Conservation (phyloP, 2,113 vertebrate genomes). For the Hystrix cristata region DNA sequence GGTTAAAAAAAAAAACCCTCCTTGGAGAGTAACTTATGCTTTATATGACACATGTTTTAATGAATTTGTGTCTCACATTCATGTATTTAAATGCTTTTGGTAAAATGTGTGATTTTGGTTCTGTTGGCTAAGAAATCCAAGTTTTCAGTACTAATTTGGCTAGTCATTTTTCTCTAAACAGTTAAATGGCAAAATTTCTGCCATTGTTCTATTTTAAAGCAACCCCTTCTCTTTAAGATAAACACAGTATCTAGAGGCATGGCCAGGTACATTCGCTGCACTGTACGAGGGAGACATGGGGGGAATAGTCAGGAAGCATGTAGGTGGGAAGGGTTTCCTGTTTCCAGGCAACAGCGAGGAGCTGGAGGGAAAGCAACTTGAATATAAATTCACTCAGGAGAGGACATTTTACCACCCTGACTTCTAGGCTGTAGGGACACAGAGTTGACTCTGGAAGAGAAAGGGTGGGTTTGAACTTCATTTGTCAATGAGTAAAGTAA, state of each 20-base stretch:
- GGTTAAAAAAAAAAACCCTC: background rate
- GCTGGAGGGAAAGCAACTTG: slow-evolving; percentile 80
- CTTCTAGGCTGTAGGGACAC: slow-evolving; percentile 42
- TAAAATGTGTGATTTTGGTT: slow-evolving; percentile 26
- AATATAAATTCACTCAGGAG: slow-evolving; percentile 79
- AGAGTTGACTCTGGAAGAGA: slow-evolving; percentile 53
- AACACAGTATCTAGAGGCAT: slow-evolving; percentile 64
- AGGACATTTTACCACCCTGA: slow-evolving; percentile 77
- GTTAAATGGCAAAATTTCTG: slow-evolving; percentile 39
- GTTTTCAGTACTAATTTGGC: slow-evolving; percentile 45
- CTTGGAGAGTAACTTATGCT: slow-evolving; percentile 1
- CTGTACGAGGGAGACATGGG: slow-evolving; percentile 48
- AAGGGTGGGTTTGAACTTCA: slow-evolving; percentile 67
- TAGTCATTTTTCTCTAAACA: slow-evolving; percentile 22
- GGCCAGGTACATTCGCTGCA: slow-evolving; percentile 76
- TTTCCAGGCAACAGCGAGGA: slow-evolving; percentile 82
- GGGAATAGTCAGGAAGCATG: slow-evolving; percentile 79
- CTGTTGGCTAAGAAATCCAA: slow-evolving; percentile 47
- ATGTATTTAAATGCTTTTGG: slow-evolving; percentile 54
- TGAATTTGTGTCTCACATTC: slow-evolving; percentile 16
- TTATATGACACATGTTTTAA: slow-evolving; percentile 26
- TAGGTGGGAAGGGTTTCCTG: slow-evolving; percentile 84
- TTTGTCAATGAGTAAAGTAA: slow-evolving; percentile 65
- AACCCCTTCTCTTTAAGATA: slow-evolving; percentile 38
- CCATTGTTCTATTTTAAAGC: background rate